Evolutionary conservation across 1,140 invertebrate genomes (phyloP).

Genomic region (Pachypeltis micranthus): DNA sequence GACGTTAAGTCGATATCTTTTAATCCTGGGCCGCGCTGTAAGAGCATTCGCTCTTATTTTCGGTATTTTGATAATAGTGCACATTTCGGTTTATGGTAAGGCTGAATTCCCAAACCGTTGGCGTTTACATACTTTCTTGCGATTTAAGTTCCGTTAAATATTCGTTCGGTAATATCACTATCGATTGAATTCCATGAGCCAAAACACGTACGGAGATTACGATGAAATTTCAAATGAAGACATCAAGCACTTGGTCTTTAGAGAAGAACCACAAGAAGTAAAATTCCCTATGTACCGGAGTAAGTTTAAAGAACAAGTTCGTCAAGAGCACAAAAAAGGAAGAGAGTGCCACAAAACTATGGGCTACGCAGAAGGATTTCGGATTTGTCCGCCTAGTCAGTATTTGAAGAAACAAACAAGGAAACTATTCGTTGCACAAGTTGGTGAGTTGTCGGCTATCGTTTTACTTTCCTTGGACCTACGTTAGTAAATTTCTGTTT

Average conservation of each 20-base stretch:
- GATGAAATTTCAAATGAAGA: constrained; percentile 17
- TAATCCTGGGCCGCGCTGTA: too few relatives aligned
- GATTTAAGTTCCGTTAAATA: too few relatives aligned
- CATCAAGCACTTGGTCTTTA: constrained; percentile 21
- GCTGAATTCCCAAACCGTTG: too few relatives aligned
- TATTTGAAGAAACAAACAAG: constrained; percentile 23
- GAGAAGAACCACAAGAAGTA: constrained; percentile 7
- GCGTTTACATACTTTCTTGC: too few relatives aligned
- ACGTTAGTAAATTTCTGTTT: too few relatives aligned
- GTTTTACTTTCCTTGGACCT: not conserved
- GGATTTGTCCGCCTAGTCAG: constrained; percentile 6
- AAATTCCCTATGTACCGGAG: constrained; percentile 25
- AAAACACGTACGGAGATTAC: not conserved
- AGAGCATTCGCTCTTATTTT: too few relatives aligned
- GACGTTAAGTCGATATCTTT: too few relatives aligned
- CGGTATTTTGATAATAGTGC: too few relatives aligned
- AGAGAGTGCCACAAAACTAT: constrained; percentile 24
- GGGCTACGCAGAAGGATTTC: constrained; percentile 21
- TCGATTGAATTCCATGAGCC: too few relatives aligned
- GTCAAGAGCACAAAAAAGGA: constrained; percentile 10
- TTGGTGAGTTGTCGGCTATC: not conserved
- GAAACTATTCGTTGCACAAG: constrained; percentile 3
- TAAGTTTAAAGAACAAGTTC: constrained; percentile 21
- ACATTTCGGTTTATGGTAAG: too few relatives aligned
- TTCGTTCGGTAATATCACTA: too few relatives aligned